These are phyloP conservation scores for Cyclopterus lumpus DNA, from an alignment of 2,797 vertebrate species.

Conservation along the genomic window DNA sequence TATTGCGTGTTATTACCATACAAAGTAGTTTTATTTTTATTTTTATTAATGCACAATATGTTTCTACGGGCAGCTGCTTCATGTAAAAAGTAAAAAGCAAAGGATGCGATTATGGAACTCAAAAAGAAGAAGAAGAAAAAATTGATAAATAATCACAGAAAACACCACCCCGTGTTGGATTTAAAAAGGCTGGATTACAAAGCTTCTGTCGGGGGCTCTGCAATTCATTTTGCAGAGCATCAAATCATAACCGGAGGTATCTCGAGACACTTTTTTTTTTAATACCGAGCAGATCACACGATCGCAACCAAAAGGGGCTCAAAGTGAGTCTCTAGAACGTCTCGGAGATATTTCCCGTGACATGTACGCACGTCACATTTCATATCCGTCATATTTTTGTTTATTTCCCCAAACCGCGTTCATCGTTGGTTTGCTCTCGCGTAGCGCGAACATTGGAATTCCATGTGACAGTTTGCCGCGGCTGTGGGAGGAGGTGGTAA, in stretches of 20 bases:
- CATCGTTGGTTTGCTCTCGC: not conserved
- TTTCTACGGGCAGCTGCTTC: not conserved
- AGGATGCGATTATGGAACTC: not conserved
- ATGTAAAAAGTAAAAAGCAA: not conserved
- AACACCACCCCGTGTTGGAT: not conserved
- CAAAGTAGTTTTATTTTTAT: too few relatives aligned
- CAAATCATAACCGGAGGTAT: too few relatives aligned
- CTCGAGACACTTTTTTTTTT: not conserved
- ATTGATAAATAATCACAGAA: not conserved
- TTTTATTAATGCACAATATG: not conserved
- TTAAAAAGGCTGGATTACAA: not conserved
- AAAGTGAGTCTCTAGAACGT: too few relatives aligned
- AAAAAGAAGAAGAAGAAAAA: not conserved
- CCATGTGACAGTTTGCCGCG: not conserved
- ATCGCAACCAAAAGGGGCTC: too few relatives aligned
- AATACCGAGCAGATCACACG: not conserved
- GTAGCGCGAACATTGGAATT: not conserved
- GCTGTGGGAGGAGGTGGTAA: not conserved
- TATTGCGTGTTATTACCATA: not conserved
- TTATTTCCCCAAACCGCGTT: too few relatives aligned
- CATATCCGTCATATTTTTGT: too few relatives aligned
- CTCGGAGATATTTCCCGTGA: too few relatives aligned
- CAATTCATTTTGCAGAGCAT: not conserved
- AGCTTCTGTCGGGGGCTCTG: not conserved
- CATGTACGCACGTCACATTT: too few relatives aligned